phyloP scores from a whole-genome alignment of 2,888 invertebrate species.

The Platynereis dumerilii region DNA sequence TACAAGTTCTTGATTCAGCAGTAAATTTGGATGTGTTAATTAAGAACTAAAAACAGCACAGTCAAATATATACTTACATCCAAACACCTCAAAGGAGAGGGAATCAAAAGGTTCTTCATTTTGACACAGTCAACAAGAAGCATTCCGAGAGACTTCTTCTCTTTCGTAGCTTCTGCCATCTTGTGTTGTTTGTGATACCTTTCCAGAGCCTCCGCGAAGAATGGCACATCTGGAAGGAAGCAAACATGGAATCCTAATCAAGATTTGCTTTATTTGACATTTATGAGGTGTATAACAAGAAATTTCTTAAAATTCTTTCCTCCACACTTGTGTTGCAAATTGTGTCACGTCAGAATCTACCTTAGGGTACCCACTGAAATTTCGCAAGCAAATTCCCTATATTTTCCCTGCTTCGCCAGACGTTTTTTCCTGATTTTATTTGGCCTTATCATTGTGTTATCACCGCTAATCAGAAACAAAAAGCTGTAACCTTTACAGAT shows the following conservation, averaged over 20 bases:
- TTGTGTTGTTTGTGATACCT: constrained; percentile 76
- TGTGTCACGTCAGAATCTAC: not conserved
- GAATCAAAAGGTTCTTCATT: constrained; percentile 76
- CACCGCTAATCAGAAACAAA: no score
- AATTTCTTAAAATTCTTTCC: not conserved
- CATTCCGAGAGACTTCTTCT: constrained; percentile 76
- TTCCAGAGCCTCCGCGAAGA: constrained; percentile 73
- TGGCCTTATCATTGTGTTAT: no score
- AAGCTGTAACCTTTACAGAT: no score
- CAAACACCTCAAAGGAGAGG: constrained; percentile 76
- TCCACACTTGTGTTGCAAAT: not conserved
- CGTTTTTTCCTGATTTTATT: no score
- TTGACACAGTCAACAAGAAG: constrained; percentile 74
- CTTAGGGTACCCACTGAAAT: no score
- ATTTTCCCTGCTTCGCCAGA: no score
- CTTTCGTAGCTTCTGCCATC: constrained; percentile 72
- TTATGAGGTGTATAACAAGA: not conserved
- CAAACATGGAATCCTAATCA: constrained; percentile 4
- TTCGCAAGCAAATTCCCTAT: no score
- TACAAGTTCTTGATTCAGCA: no score
- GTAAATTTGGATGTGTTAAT: no score
- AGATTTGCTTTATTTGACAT: not conserved
- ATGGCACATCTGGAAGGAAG: constrained; percentile 67
- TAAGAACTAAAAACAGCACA: no score
- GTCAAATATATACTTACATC: constrained; percentile 68